Base-by-base conservation (phyloP, 2,888 invertebrate genomes). In the Nephrotoma guestfalica region DNA sequence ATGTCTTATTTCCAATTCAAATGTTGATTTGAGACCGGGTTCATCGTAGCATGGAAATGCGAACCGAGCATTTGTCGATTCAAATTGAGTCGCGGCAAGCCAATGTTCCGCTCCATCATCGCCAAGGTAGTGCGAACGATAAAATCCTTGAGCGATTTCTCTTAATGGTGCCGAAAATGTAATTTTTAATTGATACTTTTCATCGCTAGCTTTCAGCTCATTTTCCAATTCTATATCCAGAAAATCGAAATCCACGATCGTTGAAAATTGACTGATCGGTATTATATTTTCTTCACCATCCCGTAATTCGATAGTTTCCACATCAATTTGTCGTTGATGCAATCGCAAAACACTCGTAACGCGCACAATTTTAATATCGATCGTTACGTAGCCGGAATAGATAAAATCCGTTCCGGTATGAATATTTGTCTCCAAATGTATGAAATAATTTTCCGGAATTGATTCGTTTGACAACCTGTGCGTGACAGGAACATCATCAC, bases 21-120 rank as follows among this genome's bases (percentile, higher is more conserved):
- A 96, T n/a, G 91, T 91, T 0, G 96, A 94, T 89, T 96, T 96
- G 47, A 93, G 90, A 0, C 91, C 92, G 0, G 96, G 96, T 89
- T 96, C 96, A 89, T 96, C 96, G 89, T 94, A 96, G 89, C 96
- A 96, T 0, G 96, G 96, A 90, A 96, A 95, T 0, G 94, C 95
- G 13, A 93, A 91, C 0, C 95, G 93, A 0, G 95, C 95, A 87
- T 93, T 93, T 0, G 94, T 94, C 0, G 95, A 93, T 89, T 95
- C 94, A 86, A 96, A 93, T 88, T 95, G 95, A 0, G 95, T 95
- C 0, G 94, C 93, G 0, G 94, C 93, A 6, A 95, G 90, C 86
- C 89, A 90, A 3, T 90, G 42, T 43, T 86, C 11, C 15, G 5
- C 18, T 4, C 11, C 6, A 7, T 86, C 15, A 6, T 86, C 30